Conservation (phyloP, 1,140 invertebrate species). For the Andrena cerasifolii region DNA sequence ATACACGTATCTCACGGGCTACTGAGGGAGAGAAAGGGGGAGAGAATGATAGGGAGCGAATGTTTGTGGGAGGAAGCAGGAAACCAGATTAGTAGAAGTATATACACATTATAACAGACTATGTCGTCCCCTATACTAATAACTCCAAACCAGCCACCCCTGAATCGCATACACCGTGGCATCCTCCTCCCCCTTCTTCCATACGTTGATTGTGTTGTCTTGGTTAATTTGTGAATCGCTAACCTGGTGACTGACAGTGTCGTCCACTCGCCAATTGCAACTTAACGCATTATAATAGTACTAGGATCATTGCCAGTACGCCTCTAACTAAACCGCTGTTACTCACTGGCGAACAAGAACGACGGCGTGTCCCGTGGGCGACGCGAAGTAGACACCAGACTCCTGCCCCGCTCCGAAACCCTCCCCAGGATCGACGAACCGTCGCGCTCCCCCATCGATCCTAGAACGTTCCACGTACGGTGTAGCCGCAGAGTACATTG, state of each 20-base stretch:
- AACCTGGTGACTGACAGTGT: constrained; percentile 75
- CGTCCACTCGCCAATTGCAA: constrained; percentile 37
- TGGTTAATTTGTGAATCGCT: constrained; percentile 74
- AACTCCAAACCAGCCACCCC: constrained; percentile 30
- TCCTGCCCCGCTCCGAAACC: no score
- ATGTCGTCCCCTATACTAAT: constrained; percentile 35
- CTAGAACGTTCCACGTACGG: no score
- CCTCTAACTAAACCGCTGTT: constrained; percentile 21
- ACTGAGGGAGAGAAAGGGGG: constrained; percentile 7
- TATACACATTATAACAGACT: background rate
- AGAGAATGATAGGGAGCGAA: background rate
- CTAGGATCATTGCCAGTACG: constrained; percentile 3
- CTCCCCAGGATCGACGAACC: no score
- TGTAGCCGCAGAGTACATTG: no score
- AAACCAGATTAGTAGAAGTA: background rate
- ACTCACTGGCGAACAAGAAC: background rate
- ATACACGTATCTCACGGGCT: constrained; percentile 38
- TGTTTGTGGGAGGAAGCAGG: background rate
- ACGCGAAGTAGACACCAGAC: no score
- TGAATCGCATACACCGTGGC: constrained; percentile 12
- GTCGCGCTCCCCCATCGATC: no score
- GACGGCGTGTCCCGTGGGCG: constrained; percentile 12
- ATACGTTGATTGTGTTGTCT: constrained; percentile 75
- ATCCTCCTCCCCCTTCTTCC: constrained; percentile 53
- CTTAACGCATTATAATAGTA: constrained; percentile 32